Conservation (phyloP, 2,113 vertebrate genomes). For the Tetrao urogallus region DNA sequence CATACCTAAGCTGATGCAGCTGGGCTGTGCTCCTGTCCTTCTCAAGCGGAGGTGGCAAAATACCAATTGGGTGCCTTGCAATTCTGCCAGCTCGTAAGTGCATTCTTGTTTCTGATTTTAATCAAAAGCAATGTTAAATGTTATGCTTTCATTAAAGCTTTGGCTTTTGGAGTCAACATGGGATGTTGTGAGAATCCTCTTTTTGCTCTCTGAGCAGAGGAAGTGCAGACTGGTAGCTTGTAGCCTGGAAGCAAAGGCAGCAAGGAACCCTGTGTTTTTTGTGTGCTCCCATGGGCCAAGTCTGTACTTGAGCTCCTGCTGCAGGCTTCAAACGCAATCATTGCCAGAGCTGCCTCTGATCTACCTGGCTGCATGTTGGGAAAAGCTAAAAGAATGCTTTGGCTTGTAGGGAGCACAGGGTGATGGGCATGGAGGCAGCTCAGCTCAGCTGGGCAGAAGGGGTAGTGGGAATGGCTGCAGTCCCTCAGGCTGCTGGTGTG, state of each 20-base stretch:
- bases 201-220: not conserved
- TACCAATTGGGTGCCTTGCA: not conserved
- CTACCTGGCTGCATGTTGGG: fast-evolving
- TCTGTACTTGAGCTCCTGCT: not conserved
- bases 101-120: not conserved
- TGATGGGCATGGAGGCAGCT: not conserved
- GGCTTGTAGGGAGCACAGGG: not conserved
- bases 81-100: not conserved
- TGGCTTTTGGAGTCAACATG: not conserved
- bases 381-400: not conserved
- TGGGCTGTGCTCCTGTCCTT: not conserved
- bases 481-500: not conserved
- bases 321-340: not conserved
- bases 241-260: not conserved
- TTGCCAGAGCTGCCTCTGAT: not conserved
- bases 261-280: not conserved
- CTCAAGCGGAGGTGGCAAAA: not conserved
- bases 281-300: not conserved
- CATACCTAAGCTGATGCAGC: not conserved
- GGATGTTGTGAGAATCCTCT: not conserved
- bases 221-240: not conserved
- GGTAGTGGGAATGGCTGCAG: not conserved
- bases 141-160: not conserved
- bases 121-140: not conserved
- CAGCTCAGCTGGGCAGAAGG: not conserved